These are phyloP conservation scores for Gallinago solitaria DNA, from an alignment of 2,797 vertebrate genomes.

Conservation along the genomic window DNA sequence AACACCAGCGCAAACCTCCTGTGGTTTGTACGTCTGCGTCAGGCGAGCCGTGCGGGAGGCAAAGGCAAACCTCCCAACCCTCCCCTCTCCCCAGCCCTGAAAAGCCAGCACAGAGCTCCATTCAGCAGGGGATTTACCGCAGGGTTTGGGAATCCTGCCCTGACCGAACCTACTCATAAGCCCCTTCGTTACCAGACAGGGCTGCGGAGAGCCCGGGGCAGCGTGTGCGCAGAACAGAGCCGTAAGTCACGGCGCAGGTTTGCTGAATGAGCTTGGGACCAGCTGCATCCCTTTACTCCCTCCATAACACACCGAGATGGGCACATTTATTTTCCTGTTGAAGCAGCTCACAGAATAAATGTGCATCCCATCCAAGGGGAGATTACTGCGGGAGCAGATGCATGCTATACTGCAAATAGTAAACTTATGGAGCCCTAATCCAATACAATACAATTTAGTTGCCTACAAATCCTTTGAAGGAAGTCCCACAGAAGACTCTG, in stretches of 20 bases:
- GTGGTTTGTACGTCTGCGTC: constrained; percentile 52
- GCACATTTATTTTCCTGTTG: constrained; percentile 66
- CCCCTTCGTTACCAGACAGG: constrained; percentile 27
- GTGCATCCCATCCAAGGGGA: constrained; percentile 24
- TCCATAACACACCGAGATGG: constrained; percentile 53
- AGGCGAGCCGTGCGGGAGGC: constrained; percentile 55
- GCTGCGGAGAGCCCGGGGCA: background rate
- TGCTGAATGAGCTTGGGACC: constrained; percentile 66
- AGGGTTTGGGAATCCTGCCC: constrained; percentile 59
- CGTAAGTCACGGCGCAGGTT: constrained; percentile 54
- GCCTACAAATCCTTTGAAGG: constrained; percentile 36
- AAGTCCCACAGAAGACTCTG: background rate
- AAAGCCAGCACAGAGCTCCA: constrained; percentile 64
- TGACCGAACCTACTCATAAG: constrained; percentile 47
- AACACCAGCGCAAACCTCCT: constrained; percentile 63
- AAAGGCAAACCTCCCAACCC: constrained; percentile 63
- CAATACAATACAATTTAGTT: background rate
- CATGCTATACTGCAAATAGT: constrained; percentile 44
- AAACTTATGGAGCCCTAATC: constrained; percentile 62
- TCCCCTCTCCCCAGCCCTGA: constrained; percentile 38
- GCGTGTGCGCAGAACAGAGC: background rate
- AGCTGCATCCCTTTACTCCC: constrained; percentile 72
- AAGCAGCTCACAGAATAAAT: constrained; percentile 40
- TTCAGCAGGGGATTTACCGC: constrained; percentile 64
- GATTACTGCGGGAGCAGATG: constrained; percentile 61